These are phyloP conservation scores for Hemistola chrysoprasaria DNA, from an alignment of 2,888 invertebrate genomes.

Conservation along the genomic window DNA sequence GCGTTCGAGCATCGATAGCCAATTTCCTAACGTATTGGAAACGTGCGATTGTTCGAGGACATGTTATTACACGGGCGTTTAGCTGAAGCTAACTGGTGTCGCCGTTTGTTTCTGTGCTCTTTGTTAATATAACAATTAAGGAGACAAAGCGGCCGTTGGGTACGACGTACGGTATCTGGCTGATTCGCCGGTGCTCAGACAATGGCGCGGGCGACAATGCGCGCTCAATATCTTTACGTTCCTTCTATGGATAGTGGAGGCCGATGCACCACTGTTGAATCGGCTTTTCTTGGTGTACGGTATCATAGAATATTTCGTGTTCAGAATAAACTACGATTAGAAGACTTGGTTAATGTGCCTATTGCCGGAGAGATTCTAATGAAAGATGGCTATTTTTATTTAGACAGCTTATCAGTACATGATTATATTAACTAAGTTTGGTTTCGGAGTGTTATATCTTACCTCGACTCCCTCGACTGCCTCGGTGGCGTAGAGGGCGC, in stretches of 20 bases:
- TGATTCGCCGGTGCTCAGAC: constrained; percentile 53
- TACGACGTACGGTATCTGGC: constrained; percentile 59
- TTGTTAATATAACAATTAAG: constrained; percentile 78
- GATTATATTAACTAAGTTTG: too few relatives aligned
- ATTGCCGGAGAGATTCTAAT: too few relatives aligned
- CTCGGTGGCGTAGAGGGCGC: too few relatives aligned
- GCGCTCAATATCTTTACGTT: constrained; percentile 76
- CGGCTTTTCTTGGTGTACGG: constrained; percentile 50
- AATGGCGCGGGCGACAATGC: constrained; percentile 65
- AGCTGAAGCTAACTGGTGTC: constrained; percentile 65
- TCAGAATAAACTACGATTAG: too few relatives aligned
- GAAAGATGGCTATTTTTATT: too few relatives aligned
- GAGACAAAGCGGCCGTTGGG: constrained; percentile 62
- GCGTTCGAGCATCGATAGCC: constrained; percentile 49
- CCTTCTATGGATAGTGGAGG: constrained; percentile 62
- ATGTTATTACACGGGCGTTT: constrained; percentile 75
- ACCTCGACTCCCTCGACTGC: too few relatives aligned
- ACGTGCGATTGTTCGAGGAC: constrained; percentile 74
- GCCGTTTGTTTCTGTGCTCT: constrained; percentile 72
- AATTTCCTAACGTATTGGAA: constrained; percentile 76
- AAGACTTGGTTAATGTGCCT: too few relatives aligned
- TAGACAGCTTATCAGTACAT: too few relatives aligned
- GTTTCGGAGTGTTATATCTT: too few relatives aligned
- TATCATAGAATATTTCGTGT: too few relatives aligned
- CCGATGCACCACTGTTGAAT: constrained; percentile 69